These are phyloP conservation scores for Gymnoscopelus braueri DNA, from an alignment of 2,797 vertebrate genomes.

Conservation along the genomic window DNA sequence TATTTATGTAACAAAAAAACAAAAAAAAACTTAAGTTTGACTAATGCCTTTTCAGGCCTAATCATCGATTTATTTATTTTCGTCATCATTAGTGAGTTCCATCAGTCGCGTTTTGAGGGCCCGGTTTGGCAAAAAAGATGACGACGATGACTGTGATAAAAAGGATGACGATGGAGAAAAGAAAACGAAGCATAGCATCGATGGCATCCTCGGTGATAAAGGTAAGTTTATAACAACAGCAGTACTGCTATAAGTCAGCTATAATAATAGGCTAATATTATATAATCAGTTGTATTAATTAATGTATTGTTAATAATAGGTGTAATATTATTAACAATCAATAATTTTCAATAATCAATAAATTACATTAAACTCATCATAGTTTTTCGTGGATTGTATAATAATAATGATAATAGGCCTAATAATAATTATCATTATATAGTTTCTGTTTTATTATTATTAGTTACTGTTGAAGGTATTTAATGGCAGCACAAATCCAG, in stretches of 20 bases:
- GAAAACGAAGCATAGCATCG: constrained; percentile 99
- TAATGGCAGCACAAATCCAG: constrained; percentile 31
- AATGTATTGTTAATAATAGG: no score
- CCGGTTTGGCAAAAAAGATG: constrained; percentile 99
- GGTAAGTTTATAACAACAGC: constrained; percentile 78
- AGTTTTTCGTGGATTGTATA: no score
- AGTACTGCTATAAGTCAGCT: neutral
- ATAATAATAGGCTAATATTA: no score
- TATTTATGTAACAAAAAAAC: no score
- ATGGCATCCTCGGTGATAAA: constrained; percentile 98
- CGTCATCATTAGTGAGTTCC: constrained; percentile 95
- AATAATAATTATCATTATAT: no score
- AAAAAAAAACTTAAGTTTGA: no score
- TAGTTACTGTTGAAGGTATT: neutral
- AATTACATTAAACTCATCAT: no score
- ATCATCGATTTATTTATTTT: constrained; percentile 75
- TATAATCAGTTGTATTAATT: no score
- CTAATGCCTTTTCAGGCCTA: constrained; percentile 65
- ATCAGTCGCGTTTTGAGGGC: constrained; percentile 99
- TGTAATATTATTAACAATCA: no score
- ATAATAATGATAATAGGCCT: no score
- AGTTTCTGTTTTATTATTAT: neutral
- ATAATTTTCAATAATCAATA: no score
- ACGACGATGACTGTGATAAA: constrained; percentile 95
- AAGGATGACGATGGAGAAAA: constrained; percentile 98